These are phyloP conservation scores for Notarius lentiginosus DNA, from an alignment of 2,113 vertebrate species.

Conservation along the genomic window DNA sequence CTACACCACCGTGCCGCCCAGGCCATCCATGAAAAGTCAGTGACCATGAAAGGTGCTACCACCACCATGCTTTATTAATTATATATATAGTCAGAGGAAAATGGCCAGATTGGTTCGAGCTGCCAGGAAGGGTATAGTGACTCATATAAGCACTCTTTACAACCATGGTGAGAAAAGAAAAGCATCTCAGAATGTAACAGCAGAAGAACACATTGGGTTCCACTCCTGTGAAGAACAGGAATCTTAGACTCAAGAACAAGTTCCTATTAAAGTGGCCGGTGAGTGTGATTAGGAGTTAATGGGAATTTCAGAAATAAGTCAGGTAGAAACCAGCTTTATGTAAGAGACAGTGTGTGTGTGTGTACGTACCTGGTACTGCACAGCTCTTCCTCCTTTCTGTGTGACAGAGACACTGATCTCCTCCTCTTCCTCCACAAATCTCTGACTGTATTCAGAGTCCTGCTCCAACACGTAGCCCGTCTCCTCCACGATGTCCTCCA, in stretches of 20 bases:
- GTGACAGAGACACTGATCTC: conserved; percentile 84
- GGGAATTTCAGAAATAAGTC: not conserved
- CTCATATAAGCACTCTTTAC: too few species aligned
- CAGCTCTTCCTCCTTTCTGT: conserved; percentile 81
- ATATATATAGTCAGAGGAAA: too few species aligned
- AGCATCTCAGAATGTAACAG: too few species aligned
- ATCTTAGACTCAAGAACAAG: too few species aligned
- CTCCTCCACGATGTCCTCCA: conserved; percentile 95
- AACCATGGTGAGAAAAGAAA: too few species aligned
- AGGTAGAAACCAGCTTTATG: not conserved
- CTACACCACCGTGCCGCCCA: not conserved
- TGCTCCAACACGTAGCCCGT: conserved; percentile 90
- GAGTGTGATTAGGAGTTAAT: too few species aligned
- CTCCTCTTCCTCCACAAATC: conserved; percentile 92
- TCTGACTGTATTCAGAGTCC: conserved; percentile 94
- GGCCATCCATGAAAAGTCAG: not conserved
- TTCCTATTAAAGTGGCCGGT: too few species aligned
- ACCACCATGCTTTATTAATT: not conserved
- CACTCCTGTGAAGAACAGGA: too few species aligned
- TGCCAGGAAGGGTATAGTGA: too few species aligned
- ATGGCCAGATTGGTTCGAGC: too few species aligned
- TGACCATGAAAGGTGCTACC: not conserved
- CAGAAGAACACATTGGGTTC: too few species aligned
- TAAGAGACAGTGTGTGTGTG: not conserved
- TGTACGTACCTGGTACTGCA: conserved; percentile 76